A percentile compares a stretch with the other conserved stretches of the same genome.
Evolutionary conservation across 2,113 vertebrate species (phyloP).

Genomic region (Caranx melampygus): DNA sequence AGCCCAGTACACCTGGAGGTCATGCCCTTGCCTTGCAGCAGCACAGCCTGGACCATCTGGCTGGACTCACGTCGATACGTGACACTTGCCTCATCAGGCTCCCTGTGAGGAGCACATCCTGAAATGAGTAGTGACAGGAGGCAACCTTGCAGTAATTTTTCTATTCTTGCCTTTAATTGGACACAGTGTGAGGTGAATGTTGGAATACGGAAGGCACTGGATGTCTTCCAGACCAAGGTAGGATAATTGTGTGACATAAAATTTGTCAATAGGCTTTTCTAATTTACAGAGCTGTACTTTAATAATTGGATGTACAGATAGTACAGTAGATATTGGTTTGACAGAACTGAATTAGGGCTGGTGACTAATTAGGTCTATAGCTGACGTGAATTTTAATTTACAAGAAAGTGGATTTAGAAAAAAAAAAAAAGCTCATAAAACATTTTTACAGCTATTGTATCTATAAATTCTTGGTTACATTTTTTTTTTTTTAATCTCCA

Average conservation of each 20-base stretch:
- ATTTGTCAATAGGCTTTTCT: constrained; percentile 47
- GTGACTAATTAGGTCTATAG: neutral
- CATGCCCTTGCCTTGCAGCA: constrained; percentile 38
- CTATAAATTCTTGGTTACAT: neutral
- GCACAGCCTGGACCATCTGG: constrained; percentile 46
- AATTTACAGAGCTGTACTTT: constrained; percentile 27
- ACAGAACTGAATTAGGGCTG: neutral
- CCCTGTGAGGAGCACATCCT: constrained; percentile 52
- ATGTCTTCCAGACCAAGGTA: constrained; percentile 49
- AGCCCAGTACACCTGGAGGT: constrained; percentile 35
- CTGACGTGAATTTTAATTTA: constrained; percentile 15
- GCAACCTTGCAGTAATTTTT: constrained; percentile 71
- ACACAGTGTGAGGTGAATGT: constrained; percentile 70
- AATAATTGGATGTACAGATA: constrained; percentile 23
- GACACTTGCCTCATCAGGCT: constrained; percentile 59
- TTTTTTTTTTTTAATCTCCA: constrained; percentile 12
- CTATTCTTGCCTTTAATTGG: constrained; percentile 74
- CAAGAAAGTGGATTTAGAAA: constrained; percentile 32
- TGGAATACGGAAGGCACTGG: constrained; percentile 29
- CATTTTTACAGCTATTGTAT: neutral
- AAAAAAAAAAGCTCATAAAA: constrained; percentile 8
- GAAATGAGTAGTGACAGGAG: constrained; percentile 68
- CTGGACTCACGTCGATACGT: constrained; percentile 13
- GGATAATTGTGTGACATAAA: constrained; percentile 36
- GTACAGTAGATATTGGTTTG: constrained; percentile 23